Base-by-base conservation (phyloP, 1,140 invertebrate genomes). In the Condylostylus longicornis region DNA sequence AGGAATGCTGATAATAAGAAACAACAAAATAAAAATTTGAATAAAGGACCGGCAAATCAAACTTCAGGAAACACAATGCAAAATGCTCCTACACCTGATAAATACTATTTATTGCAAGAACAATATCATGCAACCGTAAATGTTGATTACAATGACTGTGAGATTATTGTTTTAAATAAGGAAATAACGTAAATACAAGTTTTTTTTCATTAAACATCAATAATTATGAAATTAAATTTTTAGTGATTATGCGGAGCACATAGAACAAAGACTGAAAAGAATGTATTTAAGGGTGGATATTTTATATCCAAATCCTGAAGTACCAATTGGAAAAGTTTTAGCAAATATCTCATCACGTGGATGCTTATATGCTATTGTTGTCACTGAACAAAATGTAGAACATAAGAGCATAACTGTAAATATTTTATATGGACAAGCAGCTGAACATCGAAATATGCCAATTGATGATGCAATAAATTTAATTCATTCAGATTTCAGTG, bases 391-490 rank as follows among this genome's bases (percentile, higher is more conserved):
- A 44, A 91, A 94, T 57, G 79, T 86, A 53, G 73, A 80, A 47
- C 75, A 88, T 46, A 71, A 75, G 46, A 91, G 86, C 38, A 63
- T 95, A 19, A 95, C 87, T 13, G 62, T 96, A 2, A 89, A 91
- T 49, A 88, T 95, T 42, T 64, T 95, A 14, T 82, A 91, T 63
- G 88, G 88, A 13, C 66, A 81, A 48, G 83, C 86, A 43, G 44
- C 63, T 81, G 89, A 93, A 56, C 88, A 94, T 54, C 73, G 88
- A 43, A 91, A 95, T 62, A 93, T 94, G 84, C 87, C 86, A 0
- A 50, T 90, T n/a, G 84, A 91, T 35, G 85, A 91, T 62, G 85
- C 88, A 2, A 67, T 93, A 37, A 70, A 69, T 40, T 65, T 93
- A 27, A 68, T 94, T 21, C 68, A 69, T 15, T 69, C 77, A 14